Percentiles rank a stretch among this genome's conserved stretches.
Conservation (phyloP, 2,888 invertebrate genomes). For the Hybos culiciformis region DNA sequence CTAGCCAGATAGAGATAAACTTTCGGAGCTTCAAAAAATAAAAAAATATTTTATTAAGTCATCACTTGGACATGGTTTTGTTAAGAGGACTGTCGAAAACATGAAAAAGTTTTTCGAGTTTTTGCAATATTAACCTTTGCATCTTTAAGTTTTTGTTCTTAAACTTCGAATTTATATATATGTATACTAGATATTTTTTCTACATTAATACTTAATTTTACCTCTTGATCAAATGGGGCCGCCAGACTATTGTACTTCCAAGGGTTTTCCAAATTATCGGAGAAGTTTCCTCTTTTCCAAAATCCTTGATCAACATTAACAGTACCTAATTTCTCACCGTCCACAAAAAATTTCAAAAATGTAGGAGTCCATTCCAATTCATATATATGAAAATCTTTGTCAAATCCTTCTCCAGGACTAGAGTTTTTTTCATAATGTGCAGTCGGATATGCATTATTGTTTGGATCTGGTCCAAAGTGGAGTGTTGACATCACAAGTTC, state of each 20-base stretch:
- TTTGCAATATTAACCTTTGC: no score
- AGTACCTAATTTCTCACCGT: slow-evolving; percentile 40
- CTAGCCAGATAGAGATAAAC: no score
- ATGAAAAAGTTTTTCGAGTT: no score
- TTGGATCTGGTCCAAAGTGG: slow-evolving; percentile 50
- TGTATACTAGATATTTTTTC: background rate
- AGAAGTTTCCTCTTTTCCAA: slow-evolving; percentile 49
- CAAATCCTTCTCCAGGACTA: slow-evolving; percentile 13
- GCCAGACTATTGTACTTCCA: slow-evolving; percentile 36
- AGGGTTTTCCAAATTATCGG: slow-evolving; percentile 12
- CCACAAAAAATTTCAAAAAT: slow-evolving; percentile 27
- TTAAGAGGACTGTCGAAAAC: no score
- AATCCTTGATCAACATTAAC: slow-evolving; percentile 46
- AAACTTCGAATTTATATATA: background rate
- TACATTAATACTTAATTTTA: slow-evolving; percentile 15
- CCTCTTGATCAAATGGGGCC: slow-evolving; percentile 55
- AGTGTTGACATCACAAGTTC: slow-evolving; percentile 47
- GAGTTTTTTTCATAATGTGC: slow-evolving; percentile 23
- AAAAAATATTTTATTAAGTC: no score
- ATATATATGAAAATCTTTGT: slow-evolving; percentile 44
- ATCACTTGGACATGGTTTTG: no score
- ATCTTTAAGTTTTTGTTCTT: no score
- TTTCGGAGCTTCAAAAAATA: no score
- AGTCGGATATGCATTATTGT: slow-evolving; percentile 39
- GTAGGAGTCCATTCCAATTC: slow-evolving; percentile 50